A percentile compares a stretch with the other conserved stretches of the same genome.
These are phyloP conservation scores for Furnarius figulus DNA, from an alignment of 2,113 vertebrate species.

Conservation along the genomic window DNA sequence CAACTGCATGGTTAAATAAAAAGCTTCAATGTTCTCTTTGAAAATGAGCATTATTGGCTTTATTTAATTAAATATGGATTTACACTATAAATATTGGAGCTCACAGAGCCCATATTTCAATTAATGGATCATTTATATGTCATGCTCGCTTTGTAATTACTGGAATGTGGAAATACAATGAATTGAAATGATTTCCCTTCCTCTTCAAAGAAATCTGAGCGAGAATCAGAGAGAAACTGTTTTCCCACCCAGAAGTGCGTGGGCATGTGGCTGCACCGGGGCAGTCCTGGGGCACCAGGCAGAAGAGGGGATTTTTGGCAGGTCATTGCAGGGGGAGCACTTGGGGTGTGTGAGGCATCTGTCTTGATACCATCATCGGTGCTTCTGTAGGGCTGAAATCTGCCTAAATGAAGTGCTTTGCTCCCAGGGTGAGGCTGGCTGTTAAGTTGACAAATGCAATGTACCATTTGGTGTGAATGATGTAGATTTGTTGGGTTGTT, in stretches of 20 bases:
- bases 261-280: background rate
- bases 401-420: background rate
- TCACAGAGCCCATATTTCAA: constrained; percentile 75
- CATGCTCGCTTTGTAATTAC: constrained; percentile 79
- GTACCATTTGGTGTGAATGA: background rate
- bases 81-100: constrained; percentile 78
- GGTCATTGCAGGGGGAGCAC: background rate
- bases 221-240: background rate
- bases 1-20: constrained; percentile 66
- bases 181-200: constrained; percentile 60
- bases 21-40: constrained; percentile 67
- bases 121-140: constrained; percentile 80
- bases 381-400: background rate
- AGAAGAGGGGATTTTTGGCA: background rate
- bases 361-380: background rate
- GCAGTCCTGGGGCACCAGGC: accelerated
- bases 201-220: constrained; percentile 46
- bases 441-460: background rate
- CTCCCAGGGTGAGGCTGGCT: background rate
- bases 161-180: constrained; percentile 70
- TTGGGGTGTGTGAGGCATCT: background rate
- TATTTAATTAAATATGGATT: constrained; percentile 84
- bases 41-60: constrained; percentile 79
- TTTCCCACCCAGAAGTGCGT: background rate
- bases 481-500: background rate